phyloP scores from a whole-genome alignment of 2,797 vertebrate species.

The Mus minutoides region DNA sequence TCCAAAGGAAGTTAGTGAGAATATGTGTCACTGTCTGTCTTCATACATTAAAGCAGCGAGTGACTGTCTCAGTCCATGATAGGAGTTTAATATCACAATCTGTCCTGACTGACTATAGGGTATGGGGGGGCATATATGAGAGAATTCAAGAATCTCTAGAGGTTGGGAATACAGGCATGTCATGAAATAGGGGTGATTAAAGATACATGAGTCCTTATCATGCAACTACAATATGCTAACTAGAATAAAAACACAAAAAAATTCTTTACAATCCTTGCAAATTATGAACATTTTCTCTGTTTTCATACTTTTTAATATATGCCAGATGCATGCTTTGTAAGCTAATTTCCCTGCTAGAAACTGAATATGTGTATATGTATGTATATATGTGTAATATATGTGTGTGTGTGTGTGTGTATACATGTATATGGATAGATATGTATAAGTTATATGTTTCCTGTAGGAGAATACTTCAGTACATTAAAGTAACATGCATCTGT shows the following conservation, averaged over 20 bases:
- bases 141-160: neutral
- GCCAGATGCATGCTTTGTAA: neutral
- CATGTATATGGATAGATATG: too few species aligned
- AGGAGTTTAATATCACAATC: neutral
- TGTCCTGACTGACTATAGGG: neutral
- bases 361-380: neutral
- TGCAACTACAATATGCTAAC: neutral
- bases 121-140: too few species aligned
- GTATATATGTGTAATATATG: too few species aligned
- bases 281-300: neutral
- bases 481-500: neutral
- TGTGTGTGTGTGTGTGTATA: fast-evolving
- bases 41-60: neutral
- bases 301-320: neutral
- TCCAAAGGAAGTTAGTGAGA: neutral
- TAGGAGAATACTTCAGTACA: neutral
- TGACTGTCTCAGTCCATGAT: neutral
- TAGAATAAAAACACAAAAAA: neutral
- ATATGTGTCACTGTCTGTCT: neutral
- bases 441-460: neutral
- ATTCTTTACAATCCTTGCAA: neutral
- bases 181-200: neutral
- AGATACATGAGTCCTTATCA: too few species aligned
- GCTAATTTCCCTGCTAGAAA: neutral
- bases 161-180: neutral